Evolutionary conservation across 1,140 invertebrate genomes (phyloP), one percentile per base, ranked within the genome.

Genomic region (Pectinophora gossypiella): DNA sequence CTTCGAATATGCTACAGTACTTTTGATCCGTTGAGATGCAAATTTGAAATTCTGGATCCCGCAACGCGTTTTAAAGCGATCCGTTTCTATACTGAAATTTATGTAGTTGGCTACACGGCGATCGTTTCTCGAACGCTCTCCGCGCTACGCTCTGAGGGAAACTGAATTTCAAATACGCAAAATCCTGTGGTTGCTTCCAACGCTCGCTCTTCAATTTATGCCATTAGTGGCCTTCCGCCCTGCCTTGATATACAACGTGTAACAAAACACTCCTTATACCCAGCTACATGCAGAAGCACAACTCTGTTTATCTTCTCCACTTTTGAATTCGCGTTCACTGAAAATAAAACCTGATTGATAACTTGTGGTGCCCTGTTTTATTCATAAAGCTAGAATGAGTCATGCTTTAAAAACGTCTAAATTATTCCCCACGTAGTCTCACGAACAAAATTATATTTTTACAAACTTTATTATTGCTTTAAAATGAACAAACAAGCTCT

Each of bases 161-260:
- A 73, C 74, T 79, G 72, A 79, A 82, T 76, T 79, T 77, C 68
- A 74, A 77, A 77, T 78, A 74, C 64, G 75, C 70, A 77, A 78
- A 78, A 82, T 74, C 72, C 62, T 72, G 75, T 61, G 75, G 75
- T 75, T 68, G 63, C 67, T 72, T 68, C 64, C 56, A 66, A 53
- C 62, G 59, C 61, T 66, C 60, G 60, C 62, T 72, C 68, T 72
- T 68, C 68, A 76, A 74, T 76, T 74, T 76, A 74, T 71, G 60
- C 68, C 72, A 74, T 76, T 78, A 78, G 63, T 65, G 59, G 56
- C 62, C 59, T 68, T 68, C 58, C 59, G 64, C 57, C 56, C 57
- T 54, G 51, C 49, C 54, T n/a, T 59, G 58, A 73, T 63, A 63
- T 64, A 66, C 64, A 61, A 62, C 64, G 51, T 40, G 36, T 40